Evolutionary conservation across 2,797 vertebrate genomes (phyloP).

Genomic region (Sebastes kiyomatsui): DNA sequence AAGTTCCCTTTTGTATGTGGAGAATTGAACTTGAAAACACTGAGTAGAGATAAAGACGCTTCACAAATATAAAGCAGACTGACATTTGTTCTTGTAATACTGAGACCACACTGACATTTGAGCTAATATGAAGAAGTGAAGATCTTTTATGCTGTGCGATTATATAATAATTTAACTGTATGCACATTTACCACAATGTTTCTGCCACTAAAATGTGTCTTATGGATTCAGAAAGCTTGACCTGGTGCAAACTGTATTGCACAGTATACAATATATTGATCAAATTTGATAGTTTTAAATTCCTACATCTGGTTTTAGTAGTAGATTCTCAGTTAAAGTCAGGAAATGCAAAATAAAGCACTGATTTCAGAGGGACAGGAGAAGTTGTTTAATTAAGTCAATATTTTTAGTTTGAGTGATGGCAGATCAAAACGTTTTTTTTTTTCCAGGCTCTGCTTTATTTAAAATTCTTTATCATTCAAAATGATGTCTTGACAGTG

Average conservation of each 20-base stretch:
- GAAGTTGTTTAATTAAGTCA: background rate
- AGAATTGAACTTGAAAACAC: conserved; percentile 19
- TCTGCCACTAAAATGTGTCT: background rate
- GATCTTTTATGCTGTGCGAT: background rate
- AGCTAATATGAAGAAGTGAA: background rate
- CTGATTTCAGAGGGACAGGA: background rate
- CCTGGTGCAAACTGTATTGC: background rate
- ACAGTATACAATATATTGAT: background rate
- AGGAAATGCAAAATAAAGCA: background rate
- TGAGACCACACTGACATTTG: background rate
- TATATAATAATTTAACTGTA: background rate
- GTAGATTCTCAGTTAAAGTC: background rate
- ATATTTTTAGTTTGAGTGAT: conserved; percentile 12
- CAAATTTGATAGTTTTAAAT: background rate
- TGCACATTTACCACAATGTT: background rate
- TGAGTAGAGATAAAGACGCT: background rate
- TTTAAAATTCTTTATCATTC: conserved; percentile 36
- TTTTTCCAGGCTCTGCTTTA: conserved; percentile 8
- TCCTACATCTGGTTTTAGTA: background rate
- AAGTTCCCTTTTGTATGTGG: conserved; percentile 2
- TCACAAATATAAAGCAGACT: background rate
- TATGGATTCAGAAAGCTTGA: background rate
- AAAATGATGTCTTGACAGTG: conserved; percentile 21
- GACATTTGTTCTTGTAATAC: conserved; percentile 8
- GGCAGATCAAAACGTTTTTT: conserved; percentile 9